Evolutionary conservation across 2,113 vertebrate species (phyloP), one percentile per base, ranked within the genome.

Genomic region (Cinclus cinclus): DNA sequence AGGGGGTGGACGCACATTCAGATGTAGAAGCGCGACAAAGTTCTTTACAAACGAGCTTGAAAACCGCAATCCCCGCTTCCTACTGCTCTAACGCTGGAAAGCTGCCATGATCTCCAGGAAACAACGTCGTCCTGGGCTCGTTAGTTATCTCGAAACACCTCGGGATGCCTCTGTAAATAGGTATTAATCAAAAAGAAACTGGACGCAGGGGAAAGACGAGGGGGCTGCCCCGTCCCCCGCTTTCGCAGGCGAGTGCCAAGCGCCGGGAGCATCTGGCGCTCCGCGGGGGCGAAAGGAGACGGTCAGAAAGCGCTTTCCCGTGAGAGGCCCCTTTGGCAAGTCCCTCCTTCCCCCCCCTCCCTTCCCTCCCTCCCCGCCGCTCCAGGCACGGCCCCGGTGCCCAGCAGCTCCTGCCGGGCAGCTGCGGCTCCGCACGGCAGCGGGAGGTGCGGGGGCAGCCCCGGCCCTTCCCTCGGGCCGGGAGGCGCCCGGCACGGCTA

Each of bases 401-500:
- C 49, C 71, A 5, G 41, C 44, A 23, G n/a, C 0, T 5, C 13
- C n/a, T 0, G 42, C 22, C 0, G 39, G 28, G 18, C 41, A 11
- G n/a, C n/a, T n/a, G n/a, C n/a, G n/a, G n/a, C n/a, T n/a, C n/a
- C n/a, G n/a, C n/a, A n/a, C n/a, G n/a, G n/a, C n/a, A n/a, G n/a
- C 42, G 0, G 37, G 33, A 31, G 67, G 33, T 1, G 80, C 42
- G 6, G 33, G 1, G 1, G 64, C 74, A 35, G 41, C 41, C 20
- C 31, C 59, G 53, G 59, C 46, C 33, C 55, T 21, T 42, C 6
- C 31, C 49, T 25, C 25, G 11, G 47, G 27, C n/a, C 35, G 39
- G 31, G 94, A 62, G 95, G 95, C 0, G 80, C 90, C 50, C 49
- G 53, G 68, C n/a, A 3, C 49, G 24, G 62, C 13, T 90, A 93